phyloP scores from a whole-genome alignment of 2,888 invertebrate species.

The Hyposoter dolosus region DNA sequence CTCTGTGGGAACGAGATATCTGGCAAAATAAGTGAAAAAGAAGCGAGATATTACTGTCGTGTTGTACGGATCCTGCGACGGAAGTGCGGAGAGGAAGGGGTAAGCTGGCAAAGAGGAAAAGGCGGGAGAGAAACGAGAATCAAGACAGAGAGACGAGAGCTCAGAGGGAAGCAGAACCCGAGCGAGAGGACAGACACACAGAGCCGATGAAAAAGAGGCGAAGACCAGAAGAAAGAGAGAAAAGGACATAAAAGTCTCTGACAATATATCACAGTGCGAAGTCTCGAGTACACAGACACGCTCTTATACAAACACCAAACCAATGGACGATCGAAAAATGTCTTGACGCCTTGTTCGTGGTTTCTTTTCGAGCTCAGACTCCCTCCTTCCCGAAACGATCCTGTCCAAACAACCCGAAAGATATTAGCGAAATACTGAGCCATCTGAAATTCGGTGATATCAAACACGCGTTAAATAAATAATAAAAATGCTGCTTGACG shows the following conservation, averaged over 20 bases:
- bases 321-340: conserved; percentile 24
- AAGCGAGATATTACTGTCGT: conserved; percentile 67
- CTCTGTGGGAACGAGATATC: conserved; percentile 55
- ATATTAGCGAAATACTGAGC: conserved; percentile 56
- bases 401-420: conserved; percentile 58
- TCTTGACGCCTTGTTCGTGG: conserved; percentile 41
- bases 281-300: conserved; percentile 48
- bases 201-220: neutral
- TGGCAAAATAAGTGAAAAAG: conserved; percentile 35
- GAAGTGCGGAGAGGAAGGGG: neutral
- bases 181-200: neutral
- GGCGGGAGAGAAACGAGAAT: conserved; percentile 13
- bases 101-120: neutral
- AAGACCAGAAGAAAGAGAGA: neutral
- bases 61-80: conserved; percentile 36
- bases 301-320: conserved; percentile 8
- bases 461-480: conserved; percentile 46
- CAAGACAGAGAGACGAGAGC: conserved; percentile 2
- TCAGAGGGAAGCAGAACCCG: neutral
- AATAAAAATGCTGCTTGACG: conserved; percentile 8
- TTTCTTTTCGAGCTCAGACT: conserved; percentile 5
- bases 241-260: conserved; percentile 31
- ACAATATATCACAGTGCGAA: conserved; percentile 64
- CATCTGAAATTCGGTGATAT: conserved; percentile 46
- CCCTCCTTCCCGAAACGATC: neutral